A percentile compares a stretch with the other conserved stretches of the same genome.
These are phyloP conservation scores for Troilus luridus DNA, from an alignment of 2,888 invertebrate genomes.

Conservation along the genomic window DNA sequence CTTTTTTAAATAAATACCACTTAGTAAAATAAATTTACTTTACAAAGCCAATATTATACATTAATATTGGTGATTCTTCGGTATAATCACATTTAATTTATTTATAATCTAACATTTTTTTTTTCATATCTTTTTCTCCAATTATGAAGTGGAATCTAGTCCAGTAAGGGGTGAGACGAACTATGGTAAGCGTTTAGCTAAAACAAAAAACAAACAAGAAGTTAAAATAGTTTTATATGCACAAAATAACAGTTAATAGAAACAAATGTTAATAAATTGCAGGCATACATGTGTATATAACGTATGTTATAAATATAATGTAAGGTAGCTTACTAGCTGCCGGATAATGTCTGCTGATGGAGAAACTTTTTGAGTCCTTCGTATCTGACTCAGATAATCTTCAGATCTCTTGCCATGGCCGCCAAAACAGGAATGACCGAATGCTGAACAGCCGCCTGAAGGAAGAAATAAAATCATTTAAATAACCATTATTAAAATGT, in stretches of 20 bases:
- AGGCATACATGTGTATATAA: not conserved
- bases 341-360: constrained; percentile 62
- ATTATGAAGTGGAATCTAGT: constrained; percentile 43
- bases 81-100: constrained; percentile 53
- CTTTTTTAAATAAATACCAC: constrained; percentile 57
- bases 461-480: not conserved
- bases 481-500: not conserved
- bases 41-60: constrained; percentile 55
- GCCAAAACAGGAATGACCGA: constrained; percentile 83
- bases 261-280: not conserved
- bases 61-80: constrained; percentile 21
- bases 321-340: constrained; percentile 60
- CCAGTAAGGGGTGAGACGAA: constrained; percentile 51
- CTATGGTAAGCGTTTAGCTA: constrained; percentile 54
- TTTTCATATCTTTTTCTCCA: constrained; percentile 21
- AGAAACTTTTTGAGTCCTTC: constrained; percentile 57
- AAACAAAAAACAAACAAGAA: not conserved
- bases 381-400: constrained; percentile 60
- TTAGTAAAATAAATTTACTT: constrained; percentile 59
- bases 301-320: not conserved
- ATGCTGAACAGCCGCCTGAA: constrained; percentile 79
- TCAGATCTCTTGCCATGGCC: constrained; percentile 80
- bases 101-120: constrained; percentile 48
- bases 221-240: too few species aligned
- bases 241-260: too few species aligned